A percentile compares a stretch with the other conserved stretches of the same genome.
phyloP scores from a whole-genome alignment of 2,888 invertebrate genomes.

The Parnassius apollo region DNA sequence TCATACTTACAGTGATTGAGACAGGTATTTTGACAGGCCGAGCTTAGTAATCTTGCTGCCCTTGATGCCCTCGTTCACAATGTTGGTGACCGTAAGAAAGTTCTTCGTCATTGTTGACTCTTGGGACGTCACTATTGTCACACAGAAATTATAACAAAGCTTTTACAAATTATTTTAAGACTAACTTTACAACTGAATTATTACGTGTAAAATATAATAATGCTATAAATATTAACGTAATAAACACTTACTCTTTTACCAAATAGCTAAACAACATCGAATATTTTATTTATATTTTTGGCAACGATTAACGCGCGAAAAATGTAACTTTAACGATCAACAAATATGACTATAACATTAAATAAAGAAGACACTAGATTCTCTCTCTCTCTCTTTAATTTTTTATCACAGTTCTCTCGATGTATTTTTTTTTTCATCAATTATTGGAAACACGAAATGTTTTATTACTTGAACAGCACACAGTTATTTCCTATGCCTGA shows the following conservation, averaged over 20 bases:
- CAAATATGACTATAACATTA: conserved; percentile 32
- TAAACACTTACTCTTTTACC: conserved; percentile 65
- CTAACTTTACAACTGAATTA: conserved; percentile 27
- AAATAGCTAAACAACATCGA: conserved; percentile 70
- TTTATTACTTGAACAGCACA: conserved; percentile 1
- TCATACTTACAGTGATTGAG: conserved; percentile 89
- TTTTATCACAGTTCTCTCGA: conserved; percentile 24
- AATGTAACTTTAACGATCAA: conserved; percentile 33
- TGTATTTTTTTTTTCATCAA: conserved; percentile 8
- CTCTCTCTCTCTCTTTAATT: conserved; percentile 27
- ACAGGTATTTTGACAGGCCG: conserved; percentile 87
- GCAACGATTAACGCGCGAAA: conserved; percentile 72
- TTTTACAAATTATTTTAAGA: conserved; percentile 27
- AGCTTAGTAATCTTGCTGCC: conserved; percentile 88
- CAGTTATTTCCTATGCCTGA: conserved; percentile 6
- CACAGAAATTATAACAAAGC: conserved; percentile 38
- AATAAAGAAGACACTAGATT: conserved; percentile 39
- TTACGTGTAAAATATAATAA: neutral
- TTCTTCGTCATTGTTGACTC: conserved; percentile 80
- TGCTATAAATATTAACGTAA: neutral
- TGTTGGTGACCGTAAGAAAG: conserved; percentile 81
- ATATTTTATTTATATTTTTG: conserved; percentile 45
- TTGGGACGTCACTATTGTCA: conserved; percentile 66
- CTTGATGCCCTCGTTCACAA: conserved; percentile 87
- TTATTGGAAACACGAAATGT: conserved; percentile 7